Evolutionary conservation across 2,888 invertebrate genomes (phyloP).

Genomic region (Cryptocheilus praepositus): DNA sequence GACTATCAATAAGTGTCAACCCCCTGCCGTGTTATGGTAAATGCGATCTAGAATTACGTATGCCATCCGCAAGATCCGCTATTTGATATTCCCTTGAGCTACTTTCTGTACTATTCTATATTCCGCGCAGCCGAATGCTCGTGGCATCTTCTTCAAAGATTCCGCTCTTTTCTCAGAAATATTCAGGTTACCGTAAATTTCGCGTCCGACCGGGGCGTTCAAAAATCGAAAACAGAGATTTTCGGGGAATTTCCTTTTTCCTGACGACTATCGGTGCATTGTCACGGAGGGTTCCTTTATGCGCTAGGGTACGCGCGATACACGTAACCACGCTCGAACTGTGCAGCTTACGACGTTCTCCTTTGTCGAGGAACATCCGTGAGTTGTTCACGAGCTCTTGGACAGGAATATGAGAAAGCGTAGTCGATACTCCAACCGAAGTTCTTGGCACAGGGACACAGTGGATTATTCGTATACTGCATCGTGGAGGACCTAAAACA

Average conservation of each 20-base stretch:
- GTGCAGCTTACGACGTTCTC: slow-evolving; percentile 10
- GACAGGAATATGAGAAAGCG: slow-evolving; percentile 16
- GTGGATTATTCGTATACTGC: too few relatives aligned
- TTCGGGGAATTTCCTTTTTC: slow-evolving; percentile 41
- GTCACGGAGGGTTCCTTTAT: slow-evolving; percentile 34
- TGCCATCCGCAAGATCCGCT: too few relatives aligned
- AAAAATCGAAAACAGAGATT: slow-evolving; percentile 34
- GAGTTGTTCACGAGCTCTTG: too few relatives aligned
- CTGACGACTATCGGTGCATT: slow-evolving; percentile 31
- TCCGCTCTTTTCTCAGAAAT: not conserved
- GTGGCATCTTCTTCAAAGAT: not conserved
- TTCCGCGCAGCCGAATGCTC: too few relatives aligned
- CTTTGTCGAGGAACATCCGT: not conserved
- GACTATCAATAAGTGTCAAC: too few relatives aligned
- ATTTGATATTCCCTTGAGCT: too few relatives aligned
- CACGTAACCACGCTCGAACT: slow-evolving; percentile 25
- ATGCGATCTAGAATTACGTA: too few relatives aligned
- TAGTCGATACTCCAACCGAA: slow-evolving; percentile 19
- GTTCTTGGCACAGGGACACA: slow-evolving; percentile 20
- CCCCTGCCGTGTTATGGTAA: too few relatives aligned
- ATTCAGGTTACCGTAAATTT: slow-evolving; percentile 1
- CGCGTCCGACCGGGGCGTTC: not conserved
- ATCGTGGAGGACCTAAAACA: not conserved
- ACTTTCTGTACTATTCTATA: too few relatives aligned
- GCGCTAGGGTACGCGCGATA: slow-evolving; percentile 27